Evolutionary conservation across 2,888 invertebrate species (phyloP).

Genomic region (Dynastes maya): DNA sequence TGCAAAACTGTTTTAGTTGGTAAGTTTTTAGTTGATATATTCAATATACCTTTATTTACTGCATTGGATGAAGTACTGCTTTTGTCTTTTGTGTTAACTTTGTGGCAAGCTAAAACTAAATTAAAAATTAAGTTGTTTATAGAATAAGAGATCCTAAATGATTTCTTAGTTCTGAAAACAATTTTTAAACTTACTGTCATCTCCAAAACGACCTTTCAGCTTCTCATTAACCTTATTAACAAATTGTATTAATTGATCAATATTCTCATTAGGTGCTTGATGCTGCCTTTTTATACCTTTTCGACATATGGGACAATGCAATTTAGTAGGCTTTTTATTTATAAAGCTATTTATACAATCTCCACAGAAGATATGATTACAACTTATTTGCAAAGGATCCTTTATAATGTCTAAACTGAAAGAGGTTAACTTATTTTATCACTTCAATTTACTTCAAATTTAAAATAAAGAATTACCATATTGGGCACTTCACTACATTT

Average conservation of each 20-base stretch:
- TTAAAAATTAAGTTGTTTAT: neutral
- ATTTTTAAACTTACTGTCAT: conserved; percentile 41
- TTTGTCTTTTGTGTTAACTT: neutral
- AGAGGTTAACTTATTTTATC: neutral
- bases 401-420: conserved; percentile 55
- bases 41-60: neutral
- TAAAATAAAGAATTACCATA: conserved; percentile 53
- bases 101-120: conserved; percentile 17
- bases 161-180: too few species aligned
- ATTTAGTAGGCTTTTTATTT: conserved; percentile 30
- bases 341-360: conserved; percentile 53
- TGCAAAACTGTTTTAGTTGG: neutral
- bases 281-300: conserved; percentile 40
- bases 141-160: too few species aligned
- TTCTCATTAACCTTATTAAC: conserved; percentile 18
- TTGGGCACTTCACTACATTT: conserved; percentile 53
- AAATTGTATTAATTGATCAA: conserved; percentile 39
- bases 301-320: conserved; percentile 42
- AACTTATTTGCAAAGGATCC: conserved; percentile 53
- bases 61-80: neutral
- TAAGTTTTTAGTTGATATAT: neutral
- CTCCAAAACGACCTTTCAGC: conserved; percentile 13
- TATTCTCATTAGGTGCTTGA: conserved; percentile 7
- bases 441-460: neutral
- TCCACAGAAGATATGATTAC: conserved; percentile 55